These are phyloP conservation scores for Napeogenes sylphis DNA, from an alignment of 2,888 invertebrate species.

Conservation along the genomic window DNA sequence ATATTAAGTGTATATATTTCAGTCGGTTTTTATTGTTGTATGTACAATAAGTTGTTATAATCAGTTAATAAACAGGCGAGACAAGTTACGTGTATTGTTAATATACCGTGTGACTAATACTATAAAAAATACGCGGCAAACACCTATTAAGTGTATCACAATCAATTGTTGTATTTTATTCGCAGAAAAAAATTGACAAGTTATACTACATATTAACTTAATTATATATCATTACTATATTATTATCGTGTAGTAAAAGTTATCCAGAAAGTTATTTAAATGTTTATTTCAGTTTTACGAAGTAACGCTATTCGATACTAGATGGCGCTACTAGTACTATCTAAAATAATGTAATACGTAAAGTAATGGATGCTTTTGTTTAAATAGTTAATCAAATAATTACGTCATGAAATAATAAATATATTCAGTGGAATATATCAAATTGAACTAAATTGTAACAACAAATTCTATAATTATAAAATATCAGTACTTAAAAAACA, in stretches of 20 bases:
- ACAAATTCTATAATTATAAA: no score
- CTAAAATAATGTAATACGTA: slow-evolving; percentile 4
- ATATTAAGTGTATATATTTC: no score
- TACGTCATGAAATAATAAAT: neutral
- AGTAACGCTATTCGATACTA: slow-evolving; percentile 49
- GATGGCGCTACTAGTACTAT: slow-evolving; percentile 52
- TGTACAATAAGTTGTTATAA: neutral
- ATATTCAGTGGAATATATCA: neutral
- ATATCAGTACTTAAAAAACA: no score
- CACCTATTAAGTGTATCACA: slow-evolving; percentile 1
- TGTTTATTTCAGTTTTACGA: neutral
- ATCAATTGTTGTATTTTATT: slow-evolving; percentile 6
- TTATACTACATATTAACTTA: no score
- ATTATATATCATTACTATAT: no score
- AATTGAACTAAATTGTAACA: no score
- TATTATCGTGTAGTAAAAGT: neutral
- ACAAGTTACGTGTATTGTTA: neutral
- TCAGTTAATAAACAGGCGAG: neutral
- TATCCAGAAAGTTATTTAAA: neutral
- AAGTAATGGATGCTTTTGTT: no score
- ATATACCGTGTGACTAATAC: slow-evolving; percentile 1
- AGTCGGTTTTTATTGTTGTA: no score
- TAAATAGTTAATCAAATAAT: no score
- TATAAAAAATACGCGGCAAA: slow-evolving; percentile 1
- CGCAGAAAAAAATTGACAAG: neutral